Evolutionary conservation across 2,797 vertebrate genomes (phyloP).

Genomic region (Pelochelys cantorii): DNA sequence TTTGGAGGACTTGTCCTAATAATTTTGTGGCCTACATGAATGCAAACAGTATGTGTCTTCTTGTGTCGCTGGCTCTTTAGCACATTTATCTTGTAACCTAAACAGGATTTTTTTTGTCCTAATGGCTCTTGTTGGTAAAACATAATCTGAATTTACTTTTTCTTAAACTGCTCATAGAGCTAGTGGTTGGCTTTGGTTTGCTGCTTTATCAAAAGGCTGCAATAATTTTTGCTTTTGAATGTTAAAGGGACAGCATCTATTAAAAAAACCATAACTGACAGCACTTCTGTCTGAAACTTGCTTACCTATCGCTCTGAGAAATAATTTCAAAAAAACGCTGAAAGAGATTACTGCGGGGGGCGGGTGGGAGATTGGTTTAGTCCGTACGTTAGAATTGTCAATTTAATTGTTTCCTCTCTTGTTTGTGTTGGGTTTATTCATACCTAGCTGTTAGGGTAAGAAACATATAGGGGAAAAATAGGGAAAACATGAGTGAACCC

Average conservation of each 20-base stretch:
- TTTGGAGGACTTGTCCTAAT: background rate
- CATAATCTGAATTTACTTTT: background rate
- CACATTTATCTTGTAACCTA: background rate
- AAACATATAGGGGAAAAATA: background rate
- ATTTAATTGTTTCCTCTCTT: background rate
- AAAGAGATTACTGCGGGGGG: background rate
- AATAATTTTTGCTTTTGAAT: background rate
- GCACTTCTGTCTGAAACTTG: background rate
- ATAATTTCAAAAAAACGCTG: background rate
- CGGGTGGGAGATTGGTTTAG: background rate
- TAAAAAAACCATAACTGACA: background rate
- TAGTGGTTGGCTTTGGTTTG: background rate
- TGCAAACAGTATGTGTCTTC: background rate
- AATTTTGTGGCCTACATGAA: background rate
- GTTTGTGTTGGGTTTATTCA: background rate
- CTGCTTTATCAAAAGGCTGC: fast-evolving
- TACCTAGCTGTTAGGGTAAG: background rate
- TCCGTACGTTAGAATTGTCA: background rate
- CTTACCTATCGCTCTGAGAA: background rate
- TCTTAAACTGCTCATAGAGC: background rate
- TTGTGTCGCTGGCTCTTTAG: background rate
- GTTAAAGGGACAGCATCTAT: background rate
- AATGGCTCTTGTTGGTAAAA: background rate
- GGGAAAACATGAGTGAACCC: background rate
- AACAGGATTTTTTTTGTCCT: background rate